These are phyloP conservation scores for Linurgus olivaceus DNA, from an alignment of 2,797 vertebrate genomes.

Conservation along the genomic window DNA sequence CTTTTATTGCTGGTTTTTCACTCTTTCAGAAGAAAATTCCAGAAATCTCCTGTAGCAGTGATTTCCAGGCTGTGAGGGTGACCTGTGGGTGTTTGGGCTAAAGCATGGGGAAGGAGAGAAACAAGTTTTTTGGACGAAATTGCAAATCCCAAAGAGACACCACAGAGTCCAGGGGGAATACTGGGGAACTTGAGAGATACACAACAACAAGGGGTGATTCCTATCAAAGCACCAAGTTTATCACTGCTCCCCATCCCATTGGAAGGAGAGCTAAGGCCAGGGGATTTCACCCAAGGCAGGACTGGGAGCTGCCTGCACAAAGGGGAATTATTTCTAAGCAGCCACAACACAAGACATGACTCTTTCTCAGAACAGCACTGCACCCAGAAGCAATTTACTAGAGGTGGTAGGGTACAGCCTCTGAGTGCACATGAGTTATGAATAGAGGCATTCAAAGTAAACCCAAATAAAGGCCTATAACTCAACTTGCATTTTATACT, in stretches of 20 bases:
- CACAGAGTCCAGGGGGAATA: fast-evolving
- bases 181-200: neutral
- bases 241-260: neutral
- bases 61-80: neutral
- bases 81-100: neutral
- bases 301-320: neutral
- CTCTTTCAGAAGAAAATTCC: neutral
- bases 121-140: neutral
- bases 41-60: neutral
- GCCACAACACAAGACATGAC: neutral
- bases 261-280: neutral
- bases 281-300: neutral
- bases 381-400: conserved; percentile 41
- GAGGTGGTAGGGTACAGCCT: neutral
- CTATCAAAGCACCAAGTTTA: neutral
- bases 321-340: neutral
- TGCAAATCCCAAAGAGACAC: neutral
- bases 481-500: neutral
- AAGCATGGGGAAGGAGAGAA: neutral
- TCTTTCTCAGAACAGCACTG: neutral
- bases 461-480: conserved; percentile 52
- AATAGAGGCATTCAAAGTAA: conserved; percentile 58
- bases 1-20: neutral
- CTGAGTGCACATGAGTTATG: neutral
- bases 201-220: neutral